A percentile compares a stretch with the other conserved stretches of the same genome.
Evolutionary conservation across 2,113 vertebrate species (phyloP).

Genomic region (Xenopus laevis): DNA sequence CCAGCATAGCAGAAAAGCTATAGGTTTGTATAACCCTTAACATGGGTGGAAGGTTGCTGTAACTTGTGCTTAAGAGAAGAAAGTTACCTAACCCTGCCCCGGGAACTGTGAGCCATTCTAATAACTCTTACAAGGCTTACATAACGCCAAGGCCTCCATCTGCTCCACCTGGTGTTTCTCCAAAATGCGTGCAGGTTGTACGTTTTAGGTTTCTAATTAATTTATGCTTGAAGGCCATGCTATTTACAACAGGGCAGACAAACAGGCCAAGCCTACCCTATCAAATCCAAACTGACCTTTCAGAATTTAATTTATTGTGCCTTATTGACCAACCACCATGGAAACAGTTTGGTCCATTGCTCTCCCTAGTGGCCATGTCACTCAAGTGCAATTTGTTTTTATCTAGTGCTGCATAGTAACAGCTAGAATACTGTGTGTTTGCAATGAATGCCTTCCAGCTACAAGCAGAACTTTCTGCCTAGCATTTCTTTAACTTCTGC

Average conservation of each 20-base stretch:
- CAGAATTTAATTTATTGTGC: constrained; percentile 1
- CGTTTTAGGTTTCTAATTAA: constrained; percentile 3
- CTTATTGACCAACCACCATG: background rate
- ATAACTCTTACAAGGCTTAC: background rate
- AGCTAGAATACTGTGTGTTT: no score
- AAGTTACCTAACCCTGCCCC: no score
- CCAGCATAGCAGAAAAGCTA: no score
- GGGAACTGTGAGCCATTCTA: background rate
- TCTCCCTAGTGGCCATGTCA: constrained; percentile 12
- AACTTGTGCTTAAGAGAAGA: no score
- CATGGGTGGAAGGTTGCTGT: no score
- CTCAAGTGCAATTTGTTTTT: no score
- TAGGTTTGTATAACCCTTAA: no score
- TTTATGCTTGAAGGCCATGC: constrained; percentile 3
- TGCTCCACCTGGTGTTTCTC: background rate
- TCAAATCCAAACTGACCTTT: constrained; percentile 13
- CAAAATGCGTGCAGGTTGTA: background rate
- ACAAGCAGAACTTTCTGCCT: no score
- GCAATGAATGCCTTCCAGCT: no score
- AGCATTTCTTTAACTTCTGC: no score
- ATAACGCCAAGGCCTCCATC: background rate
- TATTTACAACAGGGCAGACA: constrained; percentile 9
- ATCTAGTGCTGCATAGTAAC: no score
- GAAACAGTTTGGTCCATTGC: background rate
- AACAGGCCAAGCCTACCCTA: background rate